Percentiles rank a stretch among this genome's conserved stretches.
Evolutionary conservation across 2,888 invertebrate genomes (phyloP).

Genomic region (Hybos culiciformis): DNA sequence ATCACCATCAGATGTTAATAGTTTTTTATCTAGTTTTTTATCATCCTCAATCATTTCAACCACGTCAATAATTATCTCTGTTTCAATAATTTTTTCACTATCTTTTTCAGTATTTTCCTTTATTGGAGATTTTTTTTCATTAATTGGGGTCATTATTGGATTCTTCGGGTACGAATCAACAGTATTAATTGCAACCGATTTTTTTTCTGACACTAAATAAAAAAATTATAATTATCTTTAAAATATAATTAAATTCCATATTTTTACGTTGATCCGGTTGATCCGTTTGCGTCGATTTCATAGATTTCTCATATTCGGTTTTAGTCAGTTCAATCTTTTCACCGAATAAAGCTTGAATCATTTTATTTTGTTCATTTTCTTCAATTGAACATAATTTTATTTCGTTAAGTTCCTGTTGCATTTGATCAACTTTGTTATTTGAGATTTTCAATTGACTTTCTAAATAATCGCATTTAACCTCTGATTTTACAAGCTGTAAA

Average conservation of each 20-base stretch:
- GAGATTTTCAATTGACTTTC: constrained; percentile 24
- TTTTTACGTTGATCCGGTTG: too few species aligned
- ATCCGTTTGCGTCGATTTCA: too few species aligned
- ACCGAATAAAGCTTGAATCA: constrained; percentile 27
- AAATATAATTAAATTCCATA: too few species aligned
- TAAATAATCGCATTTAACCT: constrained; percentile 27
- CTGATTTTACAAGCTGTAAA: constrained; percentile 30
- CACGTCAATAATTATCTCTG: too few species aligned
- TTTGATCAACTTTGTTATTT: constrained; percentile 19
- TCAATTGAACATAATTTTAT: constrained; percentile 23
- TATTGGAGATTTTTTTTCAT: not conserved
- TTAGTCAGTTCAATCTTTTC: too few species aligned
- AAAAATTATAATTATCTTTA: too few species aligned
- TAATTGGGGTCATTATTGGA: too few species aligned
- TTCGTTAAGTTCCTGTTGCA: constrained; percentile 24
- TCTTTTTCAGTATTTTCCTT: not conserved
- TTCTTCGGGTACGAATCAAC: too few species aligned
- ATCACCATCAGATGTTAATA: not conserved
- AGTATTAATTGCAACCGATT: too few species aligned
- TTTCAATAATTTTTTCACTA: too few species aligned
- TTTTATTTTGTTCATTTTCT: constrained; percentile 32
- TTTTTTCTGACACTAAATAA: too few species aligned
- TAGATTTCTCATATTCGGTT: too few species aligned
- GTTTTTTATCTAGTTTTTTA: not conserved
- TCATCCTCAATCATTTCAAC: not conserved